phyloP scores from a whole-genome alignment of 2,797 vertebrate genomes.

The Menidia menidia region DNA sequence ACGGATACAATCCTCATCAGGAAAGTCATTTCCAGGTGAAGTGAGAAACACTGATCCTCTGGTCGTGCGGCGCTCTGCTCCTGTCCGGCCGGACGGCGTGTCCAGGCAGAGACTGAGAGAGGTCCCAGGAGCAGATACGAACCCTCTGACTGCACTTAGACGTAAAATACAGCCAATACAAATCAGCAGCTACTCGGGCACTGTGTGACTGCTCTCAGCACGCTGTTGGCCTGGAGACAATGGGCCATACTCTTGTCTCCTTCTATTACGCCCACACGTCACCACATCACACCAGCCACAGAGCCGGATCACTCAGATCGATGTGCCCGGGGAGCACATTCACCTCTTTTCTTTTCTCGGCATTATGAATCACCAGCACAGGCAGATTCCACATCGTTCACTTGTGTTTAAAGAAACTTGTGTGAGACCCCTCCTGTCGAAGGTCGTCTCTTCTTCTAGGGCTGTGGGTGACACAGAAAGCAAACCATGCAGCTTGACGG shows the following conservation, averaged over 20 bases:
- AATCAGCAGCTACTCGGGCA: neutral
- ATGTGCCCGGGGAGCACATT: neutral
- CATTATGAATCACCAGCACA: neutral
- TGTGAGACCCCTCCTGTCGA: constrained; percentile 17
- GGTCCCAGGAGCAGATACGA: neutral
- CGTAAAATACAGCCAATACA: neutral
- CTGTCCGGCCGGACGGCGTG: neutral
- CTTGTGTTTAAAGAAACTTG: neutral
- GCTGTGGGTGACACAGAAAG: neutral
- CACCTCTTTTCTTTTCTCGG: neutral
- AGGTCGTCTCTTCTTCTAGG: no score
- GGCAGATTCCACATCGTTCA: neutral
- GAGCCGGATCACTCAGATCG: neutral
- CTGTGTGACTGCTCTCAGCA: neutral
- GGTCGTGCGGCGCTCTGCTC: neutral
- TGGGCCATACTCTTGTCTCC: neutral
- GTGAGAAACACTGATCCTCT: neutral
- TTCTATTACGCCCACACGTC: constrained; percentile 5
- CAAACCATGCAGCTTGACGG: neutral
- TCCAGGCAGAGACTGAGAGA: neutral
- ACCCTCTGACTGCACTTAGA: neutral
- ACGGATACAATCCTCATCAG: neutral
- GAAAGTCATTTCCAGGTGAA: neutral
- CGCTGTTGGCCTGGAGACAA: neutral
- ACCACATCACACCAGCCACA: constrained; percentile 12